phyloP scores from a whole-genome alignment of 2,113 vertebrate species.

The Scatophagus argus region DNA sequence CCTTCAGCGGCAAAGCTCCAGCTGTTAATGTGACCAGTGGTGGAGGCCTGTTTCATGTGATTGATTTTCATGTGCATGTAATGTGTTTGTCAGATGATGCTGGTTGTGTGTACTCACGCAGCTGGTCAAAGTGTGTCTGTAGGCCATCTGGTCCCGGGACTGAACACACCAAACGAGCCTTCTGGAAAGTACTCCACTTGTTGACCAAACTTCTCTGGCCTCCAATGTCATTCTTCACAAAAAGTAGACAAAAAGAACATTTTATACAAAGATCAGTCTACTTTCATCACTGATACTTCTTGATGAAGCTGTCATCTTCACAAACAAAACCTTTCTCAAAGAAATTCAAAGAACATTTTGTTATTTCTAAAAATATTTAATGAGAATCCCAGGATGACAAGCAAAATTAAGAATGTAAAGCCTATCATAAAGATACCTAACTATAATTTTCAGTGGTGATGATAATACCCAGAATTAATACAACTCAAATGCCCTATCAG shows the following conservation, averaged over 20 bases:
- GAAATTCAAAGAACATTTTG: not conserved
- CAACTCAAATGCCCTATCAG: no score
- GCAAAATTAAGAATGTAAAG: not conserved
- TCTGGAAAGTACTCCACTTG: conserved; percentile 89
- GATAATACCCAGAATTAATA: no score
- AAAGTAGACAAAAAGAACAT: not conserved
- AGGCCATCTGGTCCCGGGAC: conserved; percentile 86
- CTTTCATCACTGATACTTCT: not conserved
- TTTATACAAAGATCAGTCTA: not conserved
- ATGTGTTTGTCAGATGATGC: conserved; percentile 20
- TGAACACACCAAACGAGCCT: conserved; percentile 86
- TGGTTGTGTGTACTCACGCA: conserved; percentile 84
- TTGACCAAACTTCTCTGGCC: conserved; percentile 88
- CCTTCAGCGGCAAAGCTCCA: conserved; percentile 22
- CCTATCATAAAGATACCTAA: not conserved
- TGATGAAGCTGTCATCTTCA: not conserved
- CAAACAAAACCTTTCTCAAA: not conserved
- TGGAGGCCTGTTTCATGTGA: conserved; percentile 24
- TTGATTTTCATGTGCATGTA: conserved; percentile 12
- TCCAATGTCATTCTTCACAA: conserved; percentile 85
- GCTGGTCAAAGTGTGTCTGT: conserved; percentile 87
- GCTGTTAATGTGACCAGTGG: conserved; percentile 16
- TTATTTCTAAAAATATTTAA: not conserved
- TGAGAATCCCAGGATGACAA: no score
- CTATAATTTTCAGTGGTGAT: no score